Percentiles rank a stretch among this genome's conserved stretches.
phyloP scores from a whole-genome alignment of 92 coral and sea anemone genomes.

The Anthopleura xanthogrammica region DNA sequence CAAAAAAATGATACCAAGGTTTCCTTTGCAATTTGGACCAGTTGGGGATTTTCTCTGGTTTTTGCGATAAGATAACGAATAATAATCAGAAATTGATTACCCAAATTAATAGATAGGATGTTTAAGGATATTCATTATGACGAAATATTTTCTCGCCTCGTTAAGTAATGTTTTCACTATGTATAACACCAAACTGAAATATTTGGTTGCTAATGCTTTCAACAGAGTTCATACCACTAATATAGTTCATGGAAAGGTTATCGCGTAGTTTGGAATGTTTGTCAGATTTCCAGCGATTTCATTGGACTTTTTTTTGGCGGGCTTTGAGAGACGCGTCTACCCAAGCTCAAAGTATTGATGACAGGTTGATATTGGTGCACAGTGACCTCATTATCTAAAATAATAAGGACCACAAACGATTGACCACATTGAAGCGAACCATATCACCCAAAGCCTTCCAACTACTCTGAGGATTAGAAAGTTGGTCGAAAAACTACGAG shows the following conservation, averaged over 20 bases:
- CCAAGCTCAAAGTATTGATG: constrained; percentile 1
- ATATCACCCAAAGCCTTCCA: not conserved
- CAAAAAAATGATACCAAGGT: constrained; percentile 15
- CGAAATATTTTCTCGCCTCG: constrained; percentile 17
- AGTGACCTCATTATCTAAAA: not conserved
- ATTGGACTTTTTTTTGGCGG: constrained; percentile 33
- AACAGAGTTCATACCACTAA: not conserved
- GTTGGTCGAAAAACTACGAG: not conserved
- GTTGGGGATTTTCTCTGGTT: constrained; percentile 13
- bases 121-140: not conserved
- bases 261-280: not conserved
- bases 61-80: not conserved
- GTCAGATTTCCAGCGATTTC: not conserved
- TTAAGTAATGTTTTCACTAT: not conserved
- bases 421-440: not conserved
- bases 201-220: not conserved
- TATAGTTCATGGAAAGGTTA: constrained; percentile 1
- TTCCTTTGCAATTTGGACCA: constrained; percentile 24
- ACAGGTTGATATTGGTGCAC: not conserved
- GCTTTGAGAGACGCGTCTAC: constrained; percentile 15
- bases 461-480: not conserved
- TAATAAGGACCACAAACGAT: not conserved
- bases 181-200: not conserved
- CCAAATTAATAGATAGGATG: not conserved
- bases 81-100: not conserved